A percentile compares a stretch with the other conserved stretches of the same genome.
These are phyloP conservation scores for Sardinella longiceps DNA, from an alignment of 2,797 vertebrate species.

Conservation along the genomic window DNA sequence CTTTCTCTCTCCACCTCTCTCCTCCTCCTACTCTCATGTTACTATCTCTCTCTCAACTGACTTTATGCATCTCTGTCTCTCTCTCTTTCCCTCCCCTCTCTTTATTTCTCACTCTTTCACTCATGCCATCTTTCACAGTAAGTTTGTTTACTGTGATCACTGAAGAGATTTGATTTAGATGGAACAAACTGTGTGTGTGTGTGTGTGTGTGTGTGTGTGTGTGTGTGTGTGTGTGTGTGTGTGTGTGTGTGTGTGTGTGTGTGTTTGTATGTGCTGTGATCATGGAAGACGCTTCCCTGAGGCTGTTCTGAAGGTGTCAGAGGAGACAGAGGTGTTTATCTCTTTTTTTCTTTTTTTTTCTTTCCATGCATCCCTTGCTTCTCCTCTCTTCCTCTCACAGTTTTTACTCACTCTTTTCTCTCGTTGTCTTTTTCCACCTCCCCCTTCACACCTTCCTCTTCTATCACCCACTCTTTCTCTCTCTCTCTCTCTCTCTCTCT, in stretches of 20 bases:
- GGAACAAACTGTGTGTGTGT: too few relatives aligned
- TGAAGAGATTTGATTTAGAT: too few relatives aligned
- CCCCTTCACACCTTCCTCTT: conserved; percentile 27
- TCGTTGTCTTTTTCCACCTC: conserved; percentile 1
- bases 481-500: conserved; percentile 29
- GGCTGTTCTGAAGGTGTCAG: conserved; percentile 2
- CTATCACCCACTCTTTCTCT: neutral
- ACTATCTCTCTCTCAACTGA: neutral
- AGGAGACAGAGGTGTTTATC: neutral
- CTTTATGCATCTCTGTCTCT: too few relatives aligned
- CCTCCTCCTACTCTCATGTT: neutral
- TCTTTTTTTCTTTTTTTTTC: neutral
- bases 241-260: too few relatives aligned
- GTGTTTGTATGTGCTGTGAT: too few relatives aligned
- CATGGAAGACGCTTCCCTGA: neutral
- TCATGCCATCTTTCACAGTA: too few relatives aligned
- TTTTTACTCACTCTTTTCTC: conserved; percentile 25
- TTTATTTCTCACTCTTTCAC: neutral
- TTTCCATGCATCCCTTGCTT: neutral
- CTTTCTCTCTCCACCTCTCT: neutral
- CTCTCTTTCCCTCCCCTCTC: too few relatives aligned
- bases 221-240: too few relatives aligned
- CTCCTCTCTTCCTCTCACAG: neutral
- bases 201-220: too few relatives aligned
- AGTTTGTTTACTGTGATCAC: too few relatives aligned